Evolutionary conservation across 2,888 invertebrate genomes (phyloP), one percentile per base, ranked within the genome.

Genomic region (Acleris sparsana): DNA sequence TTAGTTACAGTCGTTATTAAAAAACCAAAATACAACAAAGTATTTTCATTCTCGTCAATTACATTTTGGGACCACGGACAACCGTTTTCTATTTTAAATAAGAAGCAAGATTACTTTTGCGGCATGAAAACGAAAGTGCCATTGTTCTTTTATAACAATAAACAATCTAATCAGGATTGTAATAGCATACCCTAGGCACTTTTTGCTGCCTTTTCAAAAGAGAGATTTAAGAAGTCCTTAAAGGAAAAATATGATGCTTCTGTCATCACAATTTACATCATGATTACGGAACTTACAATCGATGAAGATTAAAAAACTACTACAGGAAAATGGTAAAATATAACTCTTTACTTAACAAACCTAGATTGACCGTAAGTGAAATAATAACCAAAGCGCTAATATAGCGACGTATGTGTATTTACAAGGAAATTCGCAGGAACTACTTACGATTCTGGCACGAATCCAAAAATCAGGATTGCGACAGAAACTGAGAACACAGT

Each of bases 391-490:
- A 62, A 13, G 62, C 39, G 43, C n/a, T 53, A 6, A 25, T 43
- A 29, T 20, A 25, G 52, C 13, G 46, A 61, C 39, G 25, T 25
- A 51, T 46, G 46, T 52, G 61, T 66, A 22, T 62, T 66, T 62
- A 56, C 51, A 51, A 57, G 62, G 48, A 61, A 66, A 39, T 66
- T 46, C 52, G 48, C 57, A 52, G 61, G 57, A 61, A 66, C 57
- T 62, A 62, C 52, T 66, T 66, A 57, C 61, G 52, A 62, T 60
- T 61, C 60, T 68, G 68, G 68, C 64, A 52, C 22, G 49, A 52
- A 64, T 51, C 68, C 68, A 68, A 64, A 52, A 43, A 61, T 64
- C 52, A 60, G 64, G 61, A 61, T 52, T 46, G 59, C 60, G 59
- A 63, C 63, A 63, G 59, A 67, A 55, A 63, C 64, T 17, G 59